phyloP scores from a whole-genome alignment of 2,888 invertebrate genomes.

The Dolichomitus sp. region DNA sequence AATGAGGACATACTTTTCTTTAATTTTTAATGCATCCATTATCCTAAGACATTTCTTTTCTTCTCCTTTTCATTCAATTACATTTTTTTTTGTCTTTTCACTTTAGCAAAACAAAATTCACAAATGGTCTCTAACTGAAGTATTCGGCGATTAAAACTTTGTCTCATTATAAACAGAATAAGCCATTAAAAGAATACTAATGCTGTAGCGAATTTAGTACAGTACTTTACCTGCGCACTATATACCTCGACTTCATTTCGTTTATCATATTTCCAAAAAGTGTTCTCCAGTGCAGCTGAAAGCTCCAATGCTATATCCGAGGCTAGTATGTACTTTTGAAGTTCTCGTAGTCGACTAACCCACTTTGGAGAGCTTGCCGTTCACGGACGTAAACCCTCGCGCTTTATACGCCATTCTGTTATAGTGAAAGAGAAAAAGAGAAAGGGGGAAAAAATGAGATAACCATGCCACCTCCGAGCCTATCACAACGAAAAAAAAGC shows the following conservation, averaged over 20 bases:
- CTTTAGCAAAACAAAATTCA: neutral
- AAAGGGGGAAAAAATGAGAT: neutral
- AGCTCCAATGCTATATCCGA: neutral
- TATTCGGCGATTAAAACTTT: neutral
- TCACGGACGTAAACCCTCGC: slow-evolving; percentile 26
- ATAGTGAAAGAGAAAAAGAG: slow-evolving; percentile 3
- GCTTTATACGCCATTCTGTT: slow-evolving; percentile 36
- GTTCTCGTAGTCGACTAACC: slow-evolving; percentile 47
- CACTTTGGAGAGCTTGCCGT: slow-evolving; percentile 28
- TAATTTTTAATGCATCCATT: slow-evolving; percentile 15
- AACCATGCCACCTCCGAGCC: neutral
- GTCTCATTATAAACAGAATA: neutral
- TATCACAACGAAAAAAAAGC: slow-evolving; percentile 23
- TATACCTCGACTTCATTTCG: neutral
- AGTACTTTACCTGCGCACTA: neutral
- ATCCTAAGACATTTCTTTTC: neutral
- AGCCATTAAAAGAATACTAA: neutral
- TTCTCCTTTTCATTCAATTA: too few relatives aligned
- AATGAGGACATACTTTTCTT: slow-evolving; percentile 27
- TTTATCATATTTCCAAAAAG: slow-evolving; percentile 25
- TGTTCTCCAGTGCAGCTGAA: slow-evolving; percentile 7
- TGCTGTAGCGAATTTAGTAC: neutral
- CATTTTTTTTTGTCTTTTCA: neutral
- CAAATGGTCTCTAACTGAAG: neutral
- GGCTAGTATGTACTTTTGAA: slow-evolving; percentile 33